A percentile compares a stretch with the other conserved stretches of the same genome.
phyloP scores from a whole-genome alignment of 2,113 vertebrate species.

The Tetrax tetrax region DNA sequence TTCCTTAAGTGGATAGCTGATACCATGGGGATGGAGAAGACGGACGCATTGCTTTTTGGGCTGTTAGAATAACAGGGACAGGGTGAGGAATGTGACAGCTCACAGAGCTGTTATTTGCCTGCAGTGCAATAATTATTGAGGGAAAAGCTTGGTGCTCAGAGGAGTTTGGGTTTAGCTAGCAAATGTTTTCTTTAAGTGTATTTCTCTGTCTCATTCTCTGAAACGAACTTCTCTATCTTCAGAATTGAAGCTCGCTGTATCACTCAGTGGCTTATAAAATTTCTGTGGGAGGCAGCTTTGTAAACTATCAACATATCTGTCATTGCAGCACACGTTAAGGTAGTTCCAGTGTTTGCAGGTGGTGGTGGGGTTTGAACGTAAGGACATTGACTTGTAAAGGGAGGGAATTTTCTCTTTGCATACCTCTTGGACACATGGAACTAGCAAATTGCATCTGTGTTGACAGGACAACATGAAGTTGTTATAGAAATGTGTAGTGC shows the following conservation, averaged over 20 bases:
- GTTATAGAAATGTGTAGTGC: neutral
- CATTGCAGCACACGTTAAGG: neutral
- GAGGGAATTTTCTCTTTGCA: neutral
- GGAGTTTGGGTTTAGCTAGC: neutral
- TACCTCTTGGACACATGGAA: neutral
- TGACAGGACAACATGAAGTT: neutral
- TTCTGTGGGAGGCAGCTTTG: neutral
- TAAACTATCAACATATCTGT: accelerated
- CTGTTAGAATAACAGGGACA: neutral
- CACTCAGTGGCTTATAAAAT: neutral
- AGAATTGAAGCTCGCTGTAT: neutral
- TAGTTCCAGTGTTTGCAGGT: neutral
- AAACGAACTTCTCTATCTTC: neutral
- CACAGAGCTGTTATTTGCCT: neutral
- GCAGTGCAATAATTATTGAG: neutral
- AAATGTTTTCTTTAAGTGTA: neutral
- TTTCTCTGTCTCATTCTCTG: neutral
- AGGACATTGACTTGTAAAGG: neutral
- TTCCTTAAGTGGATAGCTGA: neutral
- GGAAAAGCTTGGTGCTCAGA: neutral
- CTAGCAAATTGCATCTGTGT: neutral
- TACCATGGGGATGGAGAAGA: neutral
- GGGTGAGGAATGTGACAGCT: neutral
- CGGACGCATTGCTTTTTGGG: neutral
- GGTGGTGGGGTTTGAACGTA: neutral